Conservation (phyloP, 2,888 invertebrate genomes). For the Agapetus fuscipes region DNA sequence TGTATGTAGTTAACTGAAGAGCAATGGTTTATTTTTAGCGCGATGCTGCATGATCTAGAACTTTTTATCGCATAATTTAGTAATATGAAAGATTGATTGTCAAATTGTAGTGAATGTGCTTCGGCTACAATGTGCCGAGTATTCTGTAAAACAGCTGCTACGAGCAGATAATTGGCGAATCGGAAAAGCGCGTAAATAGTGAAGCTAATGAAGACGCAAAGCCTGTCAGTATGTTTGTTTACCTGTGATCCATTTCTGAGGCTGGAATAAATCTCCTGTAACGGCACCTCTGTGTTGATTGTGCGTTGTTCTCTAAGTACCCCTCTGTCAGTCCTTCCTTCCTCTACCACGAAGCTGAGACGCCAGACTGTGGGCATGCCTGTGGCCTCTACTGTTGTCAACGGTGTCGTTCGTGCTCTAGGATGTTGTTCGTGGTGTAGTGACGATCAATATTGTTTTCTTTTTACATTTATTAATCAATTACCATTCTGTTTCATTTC, state of each 20-base stretch:
- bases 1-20: too few relatives aligned
- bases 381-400: constrained; percentile 17
- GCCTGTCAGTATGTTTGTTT: constrained; percentile 14
- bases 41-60: too few relatives aligned
- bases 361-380: constrained; percentile 15
- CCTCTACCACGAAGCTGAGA: constrained; percentile 2
- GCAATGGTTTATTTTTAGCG: too few relatives aligned
- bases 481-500: constrained; percentile 16
- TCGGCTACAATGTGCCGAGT: too few relatives aligned
- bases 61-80: too few relatives aligned
- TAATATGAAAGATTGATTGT: too few relatives aligned
- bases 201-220: too few relatives aligned
- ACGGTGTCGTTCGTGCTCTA: constrained; percentile 46
- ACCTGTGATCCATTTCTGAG: constrained; percentile 9
- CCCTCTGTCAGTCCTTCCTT: constrained; percentile 8
- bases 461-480: constrained; percentile 14
- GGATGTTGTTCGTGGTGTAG: constrained; percentile 29
- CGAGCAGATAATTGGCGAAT: too few relatives aligned
- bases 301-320: too few relatives aligned
- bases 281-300: constrained; percentile 15
- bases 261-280: constrained; percentile 14
- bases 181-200: too few relatives aligned
- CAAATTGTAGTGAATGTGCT: too few relatives aligned
- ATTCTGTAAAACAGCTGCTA: too few relatives aligned
- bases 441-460: constrained; percentile 21